These are phyloP conservation scores for Podarcis siculus DNA, from an alignment of 2,797 vertebrate species.

Conservation along the genomic window DNA sequence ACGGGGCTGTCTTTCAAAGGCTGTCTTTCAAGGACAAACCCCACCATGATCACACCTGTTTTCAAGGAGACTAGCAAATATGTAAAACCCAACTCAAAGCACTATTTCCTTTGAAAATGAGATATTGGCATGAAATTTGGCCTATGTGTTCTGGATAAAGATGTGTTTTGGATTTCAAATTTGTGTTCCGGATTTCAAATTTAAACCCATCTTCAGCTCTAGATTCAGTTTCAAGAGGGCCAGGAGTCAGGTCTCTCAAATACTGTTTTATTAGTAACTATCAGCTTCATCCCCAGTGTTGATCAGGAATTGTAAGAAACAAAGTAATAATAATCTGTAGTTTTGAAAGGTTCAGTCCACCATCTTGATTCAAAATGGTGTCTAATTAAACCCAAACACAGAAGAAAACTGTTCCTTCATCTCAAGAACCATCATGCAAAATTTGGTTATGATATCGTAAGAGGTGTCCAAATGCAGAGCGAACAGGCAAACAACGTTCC, in stretches of 20 bases:
- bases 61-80: background rate
- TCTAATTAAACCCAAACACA: too few relatives aligned
- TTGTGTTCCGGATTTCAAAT: background rate
- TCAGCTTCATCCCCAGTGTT: too few relatives aligned
- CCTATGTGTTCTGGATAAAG: background rate
- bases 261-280: background rate
- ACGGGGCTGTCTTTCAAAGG: background rate
- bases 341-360: too few relatives aligned
- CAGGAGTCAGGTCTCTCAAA: background rate
- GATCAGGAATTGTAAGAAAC: too few relatives aligned
- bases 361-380: too few relatives aligned
- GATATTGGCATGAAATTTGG: background rate
- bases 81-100: background rate
- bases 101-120: background rate
- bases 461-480: too few relatives aligned
- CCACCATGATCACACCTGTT: background rate
- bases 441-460: too few relatives aligned
- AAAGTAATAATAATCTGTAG: too few relatives aligned
- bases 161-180: background rate
- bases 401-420: too few relatives aligned
- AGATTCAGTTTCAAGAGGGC: background rate
- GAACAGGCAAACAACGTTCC: too few relatives aligned
- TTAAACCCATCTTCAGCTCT: background rate
- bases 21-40: background rate
- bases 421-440: too few relatives aligned